A percentile compares a stretch with the other conserved stretches of the same genome.
These are phyloP conservation scores for Addax nasomaculatus DNA, from an alignment of 2,113 vertebrate species.

Conservation along the genomic window DNA sequence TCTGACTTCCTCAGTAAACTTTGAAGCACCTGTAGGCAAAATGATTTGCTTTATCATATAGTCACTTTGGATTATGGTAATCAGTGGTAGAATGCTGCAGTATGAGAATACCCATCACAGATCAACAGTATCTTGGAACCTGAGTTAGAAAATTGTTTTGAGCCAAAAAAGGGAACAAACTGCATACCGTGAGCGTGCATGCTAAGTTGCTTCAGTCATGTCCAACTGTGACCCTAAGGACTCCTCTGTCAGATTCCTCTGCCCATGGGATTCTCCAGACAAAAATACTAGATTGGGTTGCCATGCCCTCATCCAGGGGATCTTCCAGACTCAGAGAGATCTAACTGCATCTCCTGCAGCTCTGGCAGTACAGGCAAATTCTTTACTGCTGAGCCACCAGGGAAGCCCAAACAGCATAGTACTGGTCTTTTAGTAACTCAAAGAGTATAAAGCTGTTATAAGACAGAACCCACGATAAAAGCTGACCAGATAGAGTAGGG, in stretches of 20 bases:
- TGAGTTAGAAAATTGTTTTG: not conserved
- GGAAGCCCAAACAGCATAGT: not conserved
- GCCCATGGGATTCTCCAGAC: not conserved
- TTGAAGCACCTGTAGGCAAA: slow-evolving; percentile 11
- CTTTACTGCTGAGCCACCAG: not conserved
- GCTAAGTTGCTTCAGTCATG: not conserved
- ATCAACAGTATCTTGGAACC: not conserved
- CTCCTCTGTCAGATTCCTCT: not conserved
- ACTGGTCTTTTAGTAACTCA: not conserved
- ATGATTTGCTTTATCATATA: not conserved
- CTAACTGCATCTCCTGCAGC: not conserved
- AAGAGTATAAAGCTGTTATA: not conserved
- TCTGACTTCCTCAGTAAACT: slow-evolving; percentile 8
- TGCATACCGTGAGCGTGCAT: not conserved
- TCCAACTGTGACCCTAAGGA: not conserved
- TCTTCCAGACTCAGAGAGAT: not conserved
- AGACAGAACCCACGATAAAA: not conserved
- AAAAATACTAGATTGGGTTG: not conserved
- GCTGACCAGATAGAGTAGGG: not conserved
- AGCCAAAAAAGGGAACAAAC: not conserved
- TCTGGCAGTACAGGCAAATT: not conserved
- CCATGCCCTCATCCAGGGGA: not conserved
- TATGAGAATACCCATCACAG: not conserved
- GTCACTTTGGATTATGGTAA: not conserved
- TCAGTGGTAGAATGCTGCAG: not conserved